A percentile compares a stretch with the other conserved stretches of the same genome.
Conservation (phyloP, 1,140 invertebrate genomes). For the Penaeus japonicus region DNA sequence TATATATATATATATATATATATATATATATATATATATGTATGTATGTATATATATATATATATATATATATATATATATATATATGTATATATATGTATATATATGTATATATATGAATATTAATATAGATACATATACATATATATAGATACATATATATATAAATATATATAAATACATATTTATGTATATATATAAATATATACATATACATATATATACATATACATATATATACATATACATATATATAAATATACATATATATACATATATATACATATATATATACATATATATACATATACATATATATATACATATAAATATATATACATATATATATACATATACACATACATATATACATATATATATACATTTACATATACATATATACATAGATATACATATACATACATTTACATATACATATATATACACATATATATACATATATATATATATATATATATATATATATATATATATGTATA, state of each 20-base stretch:
- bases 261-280: background rate
- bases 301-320: background rate
- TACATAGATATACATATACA: background rate
- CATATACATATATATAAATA: background rate
- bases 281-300: constrained; percentile 8
- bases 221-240: background rate
- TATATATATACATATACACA: background rate
- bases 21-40: background rate
- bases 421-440: background rate
- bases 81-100: background rate
- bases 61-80: background rate
- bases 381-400: background rate
- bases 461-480: background rate
- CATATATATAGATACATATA: background rate
- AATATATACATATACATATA: background rate
- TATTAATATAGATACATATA: background rate
- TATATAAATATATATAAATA: background rate
- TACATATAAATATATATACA: background rate
- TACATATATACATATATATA: background rate
- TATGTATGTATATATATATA: background rate
- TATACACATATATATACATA: background rate
- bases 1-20: background rate
- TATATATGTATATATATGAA: background rate
- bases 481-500: background rate
- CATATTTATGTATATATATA: background rate